These are phyloP conservation scores for Cyclophora albipunctata DNA, from an alignment of 2,888 invertebrate genomes.

Conservation along the genomic window DNA sequence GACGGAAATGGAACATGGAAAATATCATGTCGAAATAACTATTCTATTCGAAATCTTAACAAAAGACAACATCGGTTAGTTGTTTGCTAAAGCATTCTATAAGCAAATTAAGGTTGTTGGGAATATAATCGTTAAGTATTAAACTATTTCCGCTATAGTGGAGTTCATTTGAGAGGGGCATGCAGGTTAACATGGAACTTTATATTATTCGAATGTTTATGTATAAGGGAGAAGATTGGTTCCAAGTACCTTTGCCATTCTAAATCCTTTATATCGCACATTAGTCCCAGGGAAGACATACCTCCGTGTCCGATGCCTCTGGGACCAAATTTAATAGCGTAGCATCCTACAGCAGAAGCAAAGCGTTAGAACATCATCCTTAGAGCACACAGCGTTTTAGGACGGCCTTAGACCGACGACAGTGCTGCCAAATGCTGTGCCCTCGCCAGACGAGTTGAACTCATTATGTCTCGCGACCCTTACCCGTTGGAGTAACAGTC, in stretches of 20 bases:
- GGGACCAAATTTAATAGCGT: conserved; percentile 96
- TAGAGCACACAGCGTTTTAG: conserved; percentile 47
- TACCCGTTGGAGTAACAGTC: conserved; percentile 90
- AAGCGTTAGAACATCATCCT: conserved; percentile 52
- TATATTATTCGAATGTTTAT: conserved; percentile 35
- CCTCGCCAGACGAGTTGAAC: conserved; percentile 56
- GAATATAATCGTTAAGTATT: too few species aligned
- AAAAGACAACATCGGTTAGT: too few species aligned
- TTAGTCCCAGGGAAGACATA: conserved; percentile 87
- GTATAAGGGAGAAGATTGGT: conserved; percentile 12
- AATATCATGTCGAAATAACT: conserved; percentile 1
- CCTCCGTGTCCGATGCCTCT: conserved; percentile 95
- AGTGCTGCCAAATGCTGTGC: conserved; percentile 41
- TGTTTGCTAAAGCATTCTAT: conserved; percentile 51
- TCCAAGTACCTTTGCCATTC: conserved; percentile 81
- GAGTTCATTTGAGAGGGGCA: too few species aligned
- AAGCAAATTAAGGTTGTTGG: conserved; percentile 44
- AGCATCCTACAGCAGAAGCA: conserved; percentile 86
- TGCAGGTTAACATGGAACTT: conserved; percentile 15
- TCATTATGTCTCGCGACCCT: conserved; percentile 52
- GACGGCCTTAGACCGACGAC: conserved; percentile 13
- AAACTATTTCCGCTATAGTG: too few species aligned
- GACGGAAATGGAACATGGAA: conserved; percentile 2
- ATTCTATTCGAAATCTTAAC: not conserved
- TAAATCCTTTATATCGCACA: conserved; percentile 87